Conservation (phyloP, 2,797 vertebrate genomes). For the Apogon talboti region DNA sequence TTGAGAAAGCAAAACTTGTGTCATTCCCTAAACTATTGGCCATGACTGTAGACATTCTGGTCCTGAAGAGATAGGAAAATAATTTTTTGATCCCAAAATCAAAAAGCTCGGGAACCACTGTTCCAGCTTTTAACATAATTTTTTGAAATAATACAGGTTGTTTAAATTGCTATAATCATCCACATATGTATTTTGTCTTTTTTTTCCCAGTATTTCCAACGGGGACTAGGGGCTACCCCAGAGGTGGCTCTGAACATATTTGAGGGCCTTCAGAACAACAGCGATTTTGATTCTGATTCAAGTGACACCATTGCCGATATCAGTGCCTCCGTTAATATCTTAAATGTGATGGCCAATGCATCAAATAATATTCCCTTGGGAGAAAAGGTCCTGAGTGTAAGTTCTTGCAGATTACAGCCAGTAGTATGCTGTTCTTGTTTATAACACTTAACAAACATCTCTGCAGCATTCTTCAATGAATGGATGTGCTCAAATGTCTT, state of each 20-base stretch:
- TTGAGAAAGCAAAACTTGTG: too few species aligned
- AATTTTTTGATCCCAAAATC: not conserved
- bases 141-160: not conserved
- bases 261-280: conserved; percentile 64
- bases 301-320: conserved; percentile 57
- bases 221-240: conserved; percentile 73
- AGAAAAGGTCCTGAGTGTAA: conserved; percentile 69
- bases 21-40: too few species aligned
- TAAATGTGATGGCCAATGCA: conserved; percentile 59
- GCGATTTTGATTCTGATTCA: accelerated
- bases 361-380: not conserved
- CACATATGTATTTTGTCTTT: conserved; percentile 4
- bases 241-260: conserved; percentile 69
- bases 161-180: not conserved
- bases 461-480: not conserved
- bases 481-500: not conserved
- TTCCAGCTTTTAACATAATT: not conserved
- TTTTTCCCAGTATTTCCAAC: conserved; percentile 66
- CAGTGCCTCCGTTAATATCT: conserved; percentile 57
- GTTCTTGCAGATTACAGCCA: conserved; percentile 7
- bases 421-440: not conserved
- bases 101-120: too few species aligned
- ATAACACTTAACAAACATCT: not conserved
- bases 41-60: too few species aligned
- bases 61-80: too few species aligned